Percentiles rank a stretch among this genome's conserved stretches.
Conservation (phyloP, 2,113 vertebrate genomes). For the Chloroceryle aenea region DNA sequence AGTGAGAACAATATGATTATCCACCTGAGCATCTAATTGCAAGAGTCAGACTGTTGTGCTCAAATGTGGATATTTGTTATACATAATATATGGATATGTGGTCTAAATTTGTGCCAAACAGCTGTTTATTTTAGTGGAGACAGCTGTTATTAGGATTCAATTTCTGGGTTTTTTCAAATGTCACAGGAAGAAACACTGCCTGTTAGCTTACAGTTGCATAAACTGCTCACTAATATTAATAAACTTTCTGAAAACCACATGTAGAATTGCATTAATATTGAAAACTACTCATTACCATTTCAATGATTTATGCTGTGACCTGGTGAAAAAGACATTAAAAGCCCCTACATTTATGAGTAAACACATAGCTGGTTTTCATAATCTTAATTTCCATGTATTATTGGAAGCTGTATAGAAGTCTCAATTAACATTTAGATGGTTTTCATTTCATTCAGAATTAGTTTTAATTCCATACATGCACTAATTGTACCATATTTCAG, state of each 20-base stretch:
- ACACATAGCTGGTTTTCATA: neutral
- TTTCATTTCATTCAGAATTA: neutral
- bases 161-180: slow-evolving; percentile 55
- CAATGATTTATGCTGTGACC: neutral
- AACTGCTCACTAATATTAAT: slow-evolving; percentile 12
- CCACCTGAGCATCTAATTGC: slow-evolving; percentile 27
- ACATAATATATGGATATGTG: neutral
- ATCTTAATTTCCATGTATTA: neutral
- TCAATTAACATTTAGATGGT: neutral
- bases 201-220: neutral
- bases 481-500: neutral
- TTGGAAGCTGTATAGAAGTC: neutral
- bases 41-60: neutral
- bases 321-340: neutral
- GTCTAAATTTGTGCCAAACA: neutral
- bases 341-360: neutral
- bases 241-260: neutral
- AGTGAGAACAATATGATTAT: slow-evolving; percentile 16
- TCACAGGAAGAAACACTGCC: neutral
- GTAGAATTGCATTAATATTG: slow-evolving; percentile 41
- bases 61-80: neutral
- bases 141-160: slow-evolving; percentile 45
- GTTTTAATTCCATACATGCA: neutral
- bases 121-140: slow-evolving; percentile 1
- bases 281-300: neutral